Evolutionary conservation across 2,113 vertebrate species (phyloP).

Genomic region (Etheostoma cragini): DNA sequence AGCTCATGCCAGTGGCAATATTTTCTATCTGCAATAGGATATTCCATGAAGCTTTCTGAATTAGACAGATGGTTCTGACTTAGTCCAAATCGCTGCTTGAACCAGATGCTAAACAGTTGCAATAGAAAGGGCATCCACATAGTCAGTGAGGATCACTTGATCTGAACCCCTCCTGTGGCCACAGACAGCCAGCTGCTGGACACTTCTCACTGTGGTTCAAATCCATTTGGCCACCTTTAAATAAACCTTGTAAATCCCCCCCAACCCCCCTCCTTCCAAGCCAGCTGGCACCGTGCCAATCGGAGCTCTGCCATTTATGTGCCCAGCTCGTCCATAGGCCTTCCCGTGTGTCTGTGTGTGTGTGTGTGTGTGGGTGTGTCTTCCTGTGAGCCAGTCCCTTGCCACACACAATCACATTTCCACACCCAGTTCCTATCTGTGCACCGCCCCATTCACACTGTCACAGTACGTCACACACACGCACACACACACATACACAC

Average conservation of each 20-base stretch:
- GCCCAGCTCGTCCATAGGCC: conserved; percentile 28
- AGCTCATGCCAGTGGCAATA: not conserved
- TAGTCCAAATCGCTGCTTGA: not conserved
- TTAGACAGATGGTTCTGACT: conserved; percentile 15
- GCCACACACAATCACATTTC: conserved; percentile 48
- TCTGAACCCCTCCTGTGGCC: conserved; percentile 27
- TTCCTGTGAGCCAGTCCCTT: conserved; percentile 58
- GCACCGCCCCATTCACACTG: conserved; percentile 55
- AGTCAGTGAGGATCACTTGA: conserved; percentile 13
- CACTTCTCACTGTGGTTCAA: conserved; percentile 4
- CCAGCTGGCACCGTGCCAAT: conserved; percentile 59
- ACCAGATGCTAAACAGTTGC: conserved; percentile 28
- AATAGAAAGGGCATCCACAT: not conserved
- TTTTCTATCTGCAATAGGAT: conserved; percentile 10
- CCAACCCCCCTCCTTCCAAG: not conserved
- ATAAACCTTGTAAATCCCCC: not conserved
- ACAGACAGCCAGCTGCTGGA: conserved; percentile 37
- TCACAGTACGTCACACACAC: conserved; percentile 14
- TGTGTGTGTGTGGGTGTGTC: conserved; percentile 11
- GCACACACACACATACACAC: conserved; percentile 7
- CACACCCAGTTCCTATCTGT: conserved; percentile 46
- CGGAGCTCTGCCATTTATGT: conserved; percentile 54
- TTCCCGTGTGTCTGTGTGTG: conserved; percentile 15
- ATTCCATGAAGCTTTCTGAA: conserved; percentile 11
- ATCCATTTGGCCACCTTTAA: conserved; percentile 37